Percentiles rank a stretch among this genome's conserved stretches.
Conservation (phyloP, 2,888 invertebrate species). For the Caenorhabditis sinica region DNA sequence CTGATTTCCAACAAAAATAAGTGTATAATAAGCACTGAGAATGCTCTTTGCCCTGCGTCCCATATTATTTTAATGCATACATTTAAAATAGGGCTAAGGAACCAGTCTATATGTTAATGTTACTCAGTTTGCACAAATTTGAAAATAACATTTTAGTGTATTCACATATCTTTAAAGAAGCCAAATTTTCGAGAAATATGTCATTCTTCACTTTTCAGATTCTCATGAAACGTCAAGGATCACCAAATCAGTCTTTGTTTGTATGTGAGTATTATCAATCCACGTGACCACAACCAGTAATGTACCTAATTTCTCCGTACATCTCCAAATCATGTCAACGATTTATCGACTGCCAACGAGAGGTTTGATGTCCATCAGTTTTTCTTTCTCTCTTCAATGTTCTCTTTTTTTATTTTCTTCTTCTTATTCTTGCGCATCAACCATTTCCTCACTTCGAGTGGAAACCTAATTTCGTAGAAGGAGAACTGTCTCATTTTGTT, state of each 20-base stretch:
- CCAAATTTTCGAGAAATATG: neutral
- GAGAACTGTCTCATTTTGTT: slow-evolving; percentile 28
- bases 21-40: neutral
- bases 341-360: slow-evolving; percentile 46
- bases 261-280: slow-evolving; percentile 4
- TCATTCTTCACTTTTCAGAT: neutral
- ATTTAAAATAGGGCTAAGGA: neutral
- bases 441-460: slow-evolving; percentile 25
- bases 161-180: neutral
- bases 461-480: slow-evolving; percentile 31
- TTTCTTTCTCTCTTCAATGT: slow-evolving; percentile 31
- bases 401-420: slow-evolving; percentile 16
- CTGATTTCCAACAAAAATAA: no score
- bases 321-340: slow-evolving; percentile 42
- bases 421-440: slow-evolving; percentile 33
- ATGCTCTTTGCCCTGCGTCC: neutral
- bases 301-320: neutral
- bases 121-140: neutral
- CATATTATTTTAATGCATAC: neutral
- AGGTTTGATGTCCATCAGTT: slow-evolving; percentile 41
- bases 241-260: neutral
- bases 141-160: neutral
- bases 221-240: neutral
- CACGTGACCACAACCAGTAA: slow-evolving; percentile 1
- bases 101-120: neutral